phyloP scores from a whole-genome alignment of 1,140 invertebrate species.

The Drosophila bipectinata region DNA sequence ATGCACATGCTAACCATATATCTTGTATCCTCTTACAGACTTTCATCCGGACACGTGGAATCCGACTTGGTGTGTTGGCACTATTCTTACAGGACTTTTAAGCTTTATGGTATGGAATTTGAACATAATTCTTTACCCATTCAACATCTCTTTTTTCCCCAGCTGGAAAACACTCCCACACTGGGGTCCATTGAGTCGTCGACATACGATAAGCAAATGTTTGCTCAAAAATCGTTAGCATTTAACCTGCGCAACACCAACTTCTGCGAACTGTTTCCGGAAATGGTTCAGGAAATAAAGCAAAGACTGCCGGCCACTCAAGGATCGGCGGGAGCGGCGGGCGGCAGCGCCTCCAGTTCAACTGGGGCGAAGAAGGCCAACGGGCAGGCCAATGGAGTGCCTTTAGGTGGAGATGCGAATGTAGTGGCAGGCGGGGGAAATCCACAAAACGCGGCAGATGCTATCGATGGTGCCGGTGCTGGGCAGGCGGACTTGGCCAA shows the following conservation, averaged over 20 bases:
- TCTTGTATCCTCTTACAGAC: conserved; percentile 85
- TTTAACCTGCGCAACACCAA: conserved; percentile 96
- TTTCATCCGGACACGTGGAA: conserved; percentile 99
- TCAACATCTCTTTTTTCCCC: not conserved
- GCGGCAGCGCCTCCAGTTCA: conserved; percentile 25
- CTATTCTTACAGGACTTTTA: conserved; percentile 96
- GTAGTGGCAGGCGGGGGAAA: conserved; percentile 23
- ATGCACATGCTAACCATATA: not conserved
- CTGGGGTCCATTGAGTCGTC: conserved; percentile 97
- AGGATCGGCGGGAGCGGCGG: conserved; percentile 21
- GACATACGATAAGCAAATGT: conserved; percentile 93
- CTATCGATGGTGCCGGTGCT: conserved; percentile 40
- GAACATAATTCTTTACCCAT: not conserved
- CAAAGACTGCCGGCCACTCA: conserved; percentile 58
- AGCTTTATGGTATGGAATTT: conserved; percentile 90
- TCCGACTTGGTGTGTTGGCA: conserved; percentile 98
- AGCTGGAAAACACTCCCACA: conserved; percentile 96
- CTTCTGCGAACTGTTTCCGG: conserved; percentile 86
- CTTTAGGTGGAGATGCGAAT: conserved; percentile 4
- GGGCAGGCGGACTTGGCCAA: conserved; percentile 32
- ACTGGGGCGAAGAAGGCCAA: conserved; percentile 40
- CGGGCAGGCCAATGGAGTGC: conserved; percentile 43
- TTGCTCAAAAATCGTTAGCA: conserved; percentile 94
- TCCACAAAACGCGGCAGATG: conserved; percentile 33
- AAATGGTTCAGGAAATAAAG: conserved; percentile 77